Evolutionary conservation across 2,113 vertebrate species (phyloP), one percentile per base, ranked within the genome.

Genomic region (Brachyhypopomus gauderio): DNA sequence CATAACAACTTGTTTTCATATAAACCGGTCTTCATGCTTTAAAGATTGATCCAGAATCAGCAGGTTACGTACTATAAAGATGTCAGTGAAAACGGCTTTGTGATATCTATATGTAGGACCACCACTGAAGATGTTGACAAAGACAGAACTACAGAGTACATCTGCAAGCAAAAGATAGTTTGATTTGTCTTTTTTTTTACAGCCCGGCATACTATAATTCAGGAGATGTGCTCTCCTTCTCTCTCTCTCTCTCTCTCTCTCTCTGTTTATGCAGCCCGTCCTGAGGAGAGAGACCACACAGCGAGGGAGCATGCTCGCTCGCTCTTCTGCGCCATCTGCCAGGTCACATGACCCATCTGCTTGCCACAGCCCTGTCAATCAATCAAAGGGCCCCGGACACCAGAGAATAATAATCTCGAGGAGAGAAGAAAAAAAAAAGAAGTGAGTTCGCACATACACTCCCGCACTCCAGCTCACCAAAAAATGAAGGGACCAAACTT

Each of bases 401-500:
- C 75, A 22, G 72, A 87, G 74, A 74, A 84, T 75, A 85, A 84
- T 87, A 85, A 81, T 84, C 64, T 55, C 23, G 76, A 56, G 52
- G 34, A 60, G 38, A n/a, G 45, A 38, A 79, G 23, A 82, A 74
- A 79, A 69, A 83, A 45, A 45, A 45, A 45, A 41, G 7, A 45
- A 45, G 9, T 14, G 45, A 69, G 73, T 74, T 38, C 14, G 58
- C 58, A 75, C 16, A 55, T 67, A 78, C 16, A 71, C 77, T 78
- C 25, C 36, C 78, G 41, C n/a, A 58, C 77, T 72, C 80, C 83
- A 74, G 82, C 84, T 79, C 77, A 78, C 86, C 67, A 79, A 95
- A 94, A 94, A 86, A 95, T 93, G 94, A 93, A 95, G 94, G 95
- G 95, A 95, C 94, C 91, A 96, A 97, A 96, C 96, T 96, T 95